Percentiles rank a stretch among this genome's conserved stretches.
Conservation (phyloP, 2,113 vertebrate genomes). For the Pionites leucogaster region DNA sequence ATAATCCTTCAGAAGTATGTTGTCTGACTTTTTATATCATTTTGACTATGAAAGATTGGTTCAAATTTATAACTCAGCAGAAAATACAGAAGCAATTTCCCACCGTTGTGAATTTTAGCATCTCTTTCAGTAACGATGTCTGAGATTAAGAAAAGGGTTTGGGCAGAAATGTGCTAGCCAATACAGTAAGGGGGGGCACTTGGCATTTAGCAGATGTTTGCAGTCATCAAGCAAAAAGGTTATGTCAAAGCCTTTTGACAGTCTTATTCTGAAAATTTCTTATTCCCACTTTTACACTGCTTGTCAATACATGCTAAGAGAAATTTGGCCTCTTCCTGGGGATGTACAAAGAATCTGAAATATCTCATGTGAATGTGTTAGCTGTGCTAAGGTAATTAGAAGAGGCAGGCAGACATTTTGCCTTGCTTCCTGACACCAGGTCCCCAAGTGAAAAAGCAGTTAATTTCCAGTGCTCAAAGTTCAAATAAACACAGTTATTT, state of each 20-base stretch:
- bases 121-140: neutral
- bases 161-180: neutral
- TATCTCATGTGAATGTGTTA: neutral
- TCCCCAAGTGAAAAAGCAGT: neutral
- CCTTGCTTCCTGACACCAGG: neutral
- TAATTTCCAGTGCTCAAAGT: neutral
- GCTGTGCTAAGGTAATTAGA: neutral
- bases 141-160: neutral
- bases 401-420: neutral
- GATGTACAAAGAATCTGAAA: neutral
- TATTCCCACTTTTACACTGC: neutral
- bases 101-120: neutral
- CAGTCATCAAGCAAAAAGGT: neutral
- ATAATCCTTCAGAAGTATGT: neutral
- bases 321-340: neutral
- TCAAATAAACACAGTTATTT: neutral
- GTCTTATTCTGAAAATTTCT: neutral
- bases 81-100: constrained; percentile 12
- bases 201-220: constrained; percentile 7
- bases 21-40: neutral
- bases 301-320: neutral
- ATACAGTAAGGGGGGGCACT: neutral
- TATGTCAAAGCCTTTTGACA: constrained; percentile 1
- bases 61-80: neutral
- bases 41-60: neutral